Percentiles rank a stretch among this genome's conserved stretches.
Evolutionary conservation across 2,888 invertebrate genomes (phyloP).

Genomic region (Myopa tessellatipennis): DNA sequence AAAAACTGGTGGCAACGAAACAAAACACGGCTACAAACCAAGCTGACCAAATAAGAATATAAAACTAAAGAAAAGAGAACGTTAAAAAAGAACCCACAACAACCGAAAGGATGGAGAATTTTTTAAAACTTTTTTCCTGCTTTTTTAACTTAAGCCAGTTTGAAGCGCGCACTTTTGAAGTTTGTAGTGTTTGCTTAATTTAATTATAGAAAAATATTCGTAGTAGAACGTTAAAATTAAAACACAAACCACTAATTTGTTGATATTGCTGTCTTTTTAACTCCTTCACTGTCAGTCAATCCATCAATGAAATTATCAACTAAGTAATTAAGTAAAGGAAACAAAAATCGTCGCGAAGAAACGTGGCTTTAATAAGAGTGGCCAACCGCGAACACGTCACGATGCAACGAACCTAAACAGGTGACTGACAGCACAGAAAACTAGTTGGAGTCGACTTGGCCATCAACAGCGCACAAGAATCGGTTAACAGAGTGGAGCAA

Average conservation of each 20-base stretch:
- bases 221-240: background rate
- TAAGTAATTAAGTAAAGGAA: background rate
- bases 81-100: too few species aligned
- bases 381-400: constrained; percentile 38
- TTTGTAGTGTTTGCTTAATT: too few species aligned
- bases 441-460: constrained; percentile 20
- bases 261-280: background rate
- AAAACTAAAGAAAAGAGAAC: too few species aligned
- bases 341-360: constrained; percentile 15
- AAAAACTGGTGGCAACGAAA: too few species aligned
- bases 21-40: too few species aligned
- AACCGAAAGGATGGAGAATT: too few species aligned
- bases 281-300: background rate
- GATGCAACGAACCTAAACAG: constrained; percentile 49
- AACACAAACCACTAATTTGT: constrained; percentile 7
- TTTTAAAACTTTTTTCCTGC: too few species aligned
- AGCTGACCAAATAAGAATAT: too few species aligned
- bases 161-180: too few species aligned
- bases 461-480: background rate
- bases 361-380: constrained; percentile 9
- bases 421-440: constrained; percentile 48
- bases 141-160: too few species aligned
- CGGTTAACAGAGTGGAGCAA: constrained; percentile 16
- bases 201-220: too few species aligned
- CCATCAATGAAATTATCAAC: constrained; percentile 8